Evolutionary conservation across 2,113 vertebrate genomes (phyloP), one percentile per base, ranked within the genome.

Genomic region (Nyctereutes procyonoides): DNA sequence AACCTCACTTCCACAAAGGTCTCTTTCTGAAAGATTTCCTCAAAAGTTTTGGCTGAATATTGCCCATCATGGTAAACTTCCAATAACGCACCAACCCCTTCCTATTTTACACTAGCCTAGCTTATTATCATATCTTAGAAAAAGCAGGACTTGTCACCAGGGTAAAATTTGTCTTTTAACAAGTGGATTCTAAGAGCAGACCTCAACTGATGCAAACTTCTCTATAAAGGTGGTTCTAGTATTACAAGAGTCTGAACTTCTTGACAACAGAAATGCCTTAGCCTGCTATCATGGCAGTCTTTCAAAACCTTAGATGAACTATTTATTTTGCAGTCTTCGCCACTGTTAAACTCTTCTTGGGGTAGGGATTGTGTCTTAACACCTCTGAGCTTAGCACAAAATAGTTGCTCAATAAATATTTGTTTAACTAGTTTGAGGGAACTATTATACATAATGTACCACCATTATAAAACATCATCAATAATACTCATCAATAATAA

Each of bases 381-480:
- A 89, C 10, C 24, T 38, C 22, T n/a, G 32, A 43, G 30, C 11
- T 76, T 58, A 58, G 20, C 32, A 74, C 5, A 77, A 90, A 82
- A n/a, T 17, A 82, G 8, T 48, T 77, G 3, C 53, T 55, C 15
- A 71, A 4, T 30, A 32, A 56, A 13, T 55, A 69, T 43, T 80
- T 35, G 8, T 74, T 87, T 82, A 48, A 92, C 0, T 58, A 65
- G 55, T 43, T 83, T 86, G 55, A 77, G 32, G 28, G 5, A 74
- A 85, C 32, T 85, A 28, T 74, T 83, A 60, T 20, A 95, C 82
- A 86, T 74, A 80, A 60, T 8, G 13, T 90, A 20, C 26, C 22
- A 81, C 9, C 38, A 30, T 82, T 82, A 88, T 35, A 85, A 93
- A 96, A 43, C 19, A 84, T 77, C 43, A 92, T 32, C 13, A 91